Evolutionary conservation across 1,140 invertebrate genomes (phyloP), one percentile per base, ranked within the genome.

Genomic region (Chlorops oryzae): DNA sequence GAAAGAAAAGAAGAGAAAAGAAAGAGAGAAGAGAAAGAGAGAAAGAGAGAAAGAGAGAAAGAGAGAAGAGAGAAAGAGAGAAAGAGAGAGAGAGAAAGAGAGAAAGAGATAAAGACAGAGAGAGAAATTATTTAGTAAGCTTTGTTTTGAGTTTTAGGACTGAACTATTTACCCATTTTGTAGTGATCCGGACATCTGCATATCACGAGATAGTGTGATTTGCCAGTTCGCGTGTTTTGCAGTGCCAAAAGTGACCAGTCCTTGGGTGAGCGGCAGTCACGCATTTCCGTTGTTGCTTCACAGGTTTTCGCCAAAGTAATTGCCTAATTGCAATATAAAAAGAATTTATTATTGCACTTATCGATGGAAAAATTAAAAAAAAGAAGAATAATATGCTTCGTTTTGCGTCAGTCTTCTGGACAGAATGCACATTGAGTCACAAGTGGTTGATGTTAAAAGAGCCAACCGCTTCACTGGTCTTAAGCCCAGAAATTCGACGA

Each of bases 141-240:
- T 17, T 17, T 37, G 39, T 13, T 21, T 41, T n/a, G 12, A 21
- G 10, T 25, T 39, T 17, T 3, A n/a, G n/a, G n/a, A n/a, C n/a
- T n/a, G n/a, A n/a, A n/a, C n/a, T n/a, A 73, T 77, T 80, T 76
- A 90, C 87, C 88, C 63, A 93, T 80, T 65, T 86, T 83, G 61
- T 85, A 88, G 28, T 82, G 81, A 51, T 88, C 82, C 3, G 90
- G 88, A 77, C 92, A 95, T 59, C 89, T 80, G 69, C 92, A 96
- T 54, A 94, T 92, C 42, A 94, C 91, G 38, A 96, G 76, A 68
- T 94, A 96, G 74, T 96, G 91, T 6, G 91, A 92, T 74, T 95
- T 94, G 52, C 92, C 92, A 6, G 90, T 95, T 60, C 91, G 73
- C 43, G 90, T 86, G 65, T 93, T 94, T 73, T 96, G 92, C 40